Evolutionary conservation across 2,888 invertebrate species (phyloP), one percentile per base, ranked within the genome.

Genomic region (Agrotis puta): DNA sequence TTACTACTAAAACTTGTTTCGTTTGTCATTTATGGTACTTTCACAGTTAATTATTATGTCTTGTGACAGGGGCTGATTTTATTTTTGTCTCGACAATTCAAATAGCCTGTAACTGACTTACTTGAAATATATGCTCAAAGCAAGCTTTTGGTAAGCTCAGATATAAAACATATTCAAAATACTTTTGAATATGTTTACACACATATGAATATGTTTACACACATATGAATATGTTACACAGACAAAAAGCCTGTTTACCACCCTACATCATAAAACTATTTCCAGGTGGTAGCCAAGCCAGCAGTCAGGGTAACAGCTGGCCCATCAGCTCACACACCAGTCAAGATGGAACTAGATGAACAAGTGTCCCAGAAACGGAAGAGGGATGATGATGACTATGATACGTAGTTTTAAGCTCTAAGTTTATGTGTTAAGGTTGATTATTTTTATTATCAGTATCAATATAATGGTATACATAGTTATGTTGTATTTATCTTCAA

Each of bases 341-440:
- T 97, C 16, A 97, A 97, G 85, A 97, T 97, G 96, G 97, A 97
- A 77, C 88, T 96, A 0, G 97, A 97, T 58, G 96, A 95, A 45
- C 91, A 90, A 5, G 88, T 89, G 0, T 84, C 92, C 0, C 91
- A 97, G 33, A 98, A 98, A 87, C 94, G 98, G 22, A 97, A 98
- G 87, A 91, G 97, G 0, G 97, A 97, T 58, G 98, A 97, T 59
- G 97, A 97, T 75, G 97, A 97, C 68, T 96, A 96, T 88, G 96
- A 96, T 81, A 87, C 94, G 83, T 94, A 91, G 85, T 77, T 39
- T 64, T 66, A 77, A 82, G 66, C 39, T 62, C n/a, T 63, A 66
- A 58, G 33, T 70, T 47, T 58, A 70, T 67, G 54, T 43, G 27
- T 64, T 79, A 82, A 63, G 57, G 27, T 74, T 66, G 43, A 67